A percentile compares a stretch with the other conserved stretches of the same genome.
phyloP scores from a whole-genome alignment of 2,888 invertebrate genomes.

The Cybosia mesomella region DNA sequence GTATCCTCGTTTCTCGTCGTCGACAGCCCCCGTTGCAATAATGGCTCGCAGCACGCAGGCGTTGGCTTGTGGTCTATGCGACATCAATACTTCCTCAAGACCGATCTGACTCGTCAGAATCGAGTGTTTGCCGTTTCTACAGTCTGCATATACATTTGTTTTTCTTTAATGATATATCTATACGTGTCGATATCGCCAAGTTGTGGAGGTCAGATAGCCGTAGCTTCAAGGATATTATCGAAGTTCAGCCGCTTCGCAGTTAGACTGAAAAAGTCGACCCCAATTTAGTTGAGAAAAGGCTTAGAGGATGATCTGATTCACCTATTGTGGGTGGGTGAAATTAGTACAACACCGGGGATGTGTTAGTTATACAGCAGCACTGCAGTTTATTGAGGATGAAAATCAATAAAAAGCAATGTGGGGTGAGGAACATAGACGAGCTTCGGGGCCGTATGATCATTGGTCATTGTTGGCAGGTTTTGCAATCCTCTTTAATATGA shows the following conservation, averaged over 20 bases:
- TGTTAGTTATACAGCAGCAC: slow-evolving; percentile 1
- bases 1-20: background rate
- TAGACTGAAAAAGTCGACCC: no score
- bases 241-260: no score
- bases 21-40: background rate
- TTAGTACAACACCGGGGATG: background rate
- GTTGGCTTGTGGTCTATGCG: background rate
- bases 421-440: background rate
- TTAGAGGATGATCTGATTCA: background rate
- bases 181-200: no score
- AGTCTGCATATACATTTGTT: no score
- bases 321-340: background rate
- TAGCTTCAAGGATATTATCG: no score
- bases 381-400: background rate
- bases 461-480: no score
- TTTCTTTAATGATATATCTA: no score
- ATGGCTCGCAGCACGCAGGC: background rate
- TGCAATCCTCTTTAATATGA: no score
- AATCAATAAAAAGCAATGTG: slow-evolving; percentile 1
- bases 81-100: background rate
- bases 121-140: background rate
- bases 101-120: background rate
- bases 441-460: background rate
- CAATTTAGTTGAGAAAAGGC: no score
- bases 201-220: no score